Evolutionary conservation across 2,797 vertebrate genomes (phyloP), one percentile per base, ranked within the genome.

Genomic region (Erithacus rubecula): DNA sequence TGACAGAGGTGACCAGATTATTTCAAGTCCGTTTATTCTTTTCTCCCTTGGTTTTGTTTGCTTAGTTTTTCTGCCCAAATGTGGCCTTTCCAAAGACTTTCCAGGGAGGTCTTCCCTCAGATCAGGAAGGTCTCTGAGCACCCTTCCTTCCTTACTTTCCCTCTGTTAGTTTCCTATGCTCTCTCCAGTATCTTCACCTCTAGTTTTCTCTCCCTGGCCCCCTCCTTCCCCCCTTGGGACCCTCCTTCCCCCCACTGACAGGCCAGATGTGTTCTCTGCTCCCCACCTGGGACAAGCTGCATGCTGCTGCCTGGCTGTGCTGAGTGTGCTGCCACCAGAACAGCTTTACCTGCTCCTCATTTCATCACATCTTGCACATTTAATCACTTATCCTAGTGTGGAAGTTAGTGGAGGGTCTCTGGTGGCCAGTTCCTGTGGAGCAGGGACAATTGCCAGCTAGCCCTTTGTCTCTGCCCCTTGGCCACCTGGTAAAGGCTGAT

Each of bases 241-340:
- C 44, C 44, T 46, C 22, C 44, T 46, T 46, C 22, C 46, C 30
- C 27, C 30, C 0, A 0, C 22, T 47, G 59, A 5, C 26, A 49
- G 41, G 24, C 39, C 3, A 7, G 32, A 18, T 1, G 5, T 43
- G 32, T 39, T n/a, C 53, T 59, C 70, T 2, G 2, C 36, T 55
- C 12, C 6, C 4, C 1, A 1, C 9, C 3, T 15, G 0, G 0
- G 47, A 47, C 44, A 67, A 74, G 60, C 65, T 83, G 52, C 37
- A 11, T 0, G 0, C 14, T 34, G 10, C 43, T 89, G n/a, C 39
- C 51, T 60, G 58, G 8, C 19, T 59, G 3, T 39, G 39, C 60
- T 63, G 60, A 82, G 15, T 39, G 1, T 17, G 29, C 58, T 1
- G 2, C 34, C 63, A 58, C 63, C 16, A 49, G 4, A 79, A 19